These are phyloP conservation scores for Torymus tubicola DNA, from an alignment of 2,888 invertebrate genomes.

Conservation along the genomic window DNA sequence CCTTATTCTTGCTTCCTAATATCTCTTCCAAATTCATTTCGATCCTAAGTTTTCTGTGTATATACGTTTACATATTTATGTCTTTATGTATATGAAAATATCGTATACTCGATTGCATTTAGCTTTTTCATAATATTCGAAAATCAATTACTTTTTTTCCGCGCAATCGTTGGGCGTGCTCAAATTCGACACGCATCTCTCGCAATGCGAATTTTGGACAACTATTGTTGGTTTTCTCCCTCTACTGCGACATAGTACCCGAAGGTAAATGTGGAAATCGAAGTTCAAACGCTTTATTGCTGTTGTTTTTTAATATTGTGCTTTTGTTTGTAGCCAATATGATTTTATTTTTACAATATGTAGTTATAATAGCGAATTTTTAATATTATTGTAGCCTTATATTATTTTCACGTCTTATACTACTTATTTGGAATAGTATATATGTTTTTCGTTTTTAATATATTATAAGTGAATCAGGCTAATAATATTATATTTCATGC, in stretches of 20 bases:
- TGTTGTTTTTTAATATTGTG: slow-evolving; percentile 25
- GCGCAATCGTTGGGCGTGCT: slow-evolving; percentile 45
- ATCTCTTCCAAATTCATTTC: not conserved
- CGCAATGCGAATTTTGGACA: slow-evolving; percentile 22
- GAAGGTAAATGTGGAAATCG: slow-evolving; percentile 65
- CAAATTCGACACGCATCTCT: slow-evolving; percentile 14
- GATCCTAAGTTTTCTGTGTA: not conserved
- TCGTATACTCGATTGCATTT: slow-evolving; percentile 30
- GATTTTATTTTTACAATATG: not conserved
- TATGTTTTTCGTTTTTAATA: not conserved
- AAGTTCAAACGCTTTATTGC: slow-evolving; percentile 16
- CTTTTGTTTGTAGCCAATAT: not conserved
- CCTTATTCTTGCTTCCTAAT: not conserved
- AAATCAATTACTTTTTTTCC: slow-evolving; percentile 51
- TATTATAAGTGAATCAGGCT: not conserved
- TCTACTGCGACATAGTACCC: slow-evolving; percentile 48
- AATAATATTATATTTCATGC: slow-evolving; percentile 61
- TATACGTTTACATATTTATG: slow-evolving; percentile 4
- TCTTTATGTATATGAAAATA: not conserved
- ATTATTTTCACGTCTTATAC: not conserved
- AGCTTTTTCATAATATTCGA: slow-evolving; percentile 40
- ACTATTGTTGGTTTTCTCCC: slow-evolving; percentile 44
- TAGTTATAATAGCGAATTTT: slow-evolving; percentile 9
- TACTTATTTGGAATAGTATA: not conserved
- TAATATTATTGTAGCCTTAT: not conserved